Conservation (phyloP, 1,140 invertebrate species). For the Drosophila orosa region DNA sequence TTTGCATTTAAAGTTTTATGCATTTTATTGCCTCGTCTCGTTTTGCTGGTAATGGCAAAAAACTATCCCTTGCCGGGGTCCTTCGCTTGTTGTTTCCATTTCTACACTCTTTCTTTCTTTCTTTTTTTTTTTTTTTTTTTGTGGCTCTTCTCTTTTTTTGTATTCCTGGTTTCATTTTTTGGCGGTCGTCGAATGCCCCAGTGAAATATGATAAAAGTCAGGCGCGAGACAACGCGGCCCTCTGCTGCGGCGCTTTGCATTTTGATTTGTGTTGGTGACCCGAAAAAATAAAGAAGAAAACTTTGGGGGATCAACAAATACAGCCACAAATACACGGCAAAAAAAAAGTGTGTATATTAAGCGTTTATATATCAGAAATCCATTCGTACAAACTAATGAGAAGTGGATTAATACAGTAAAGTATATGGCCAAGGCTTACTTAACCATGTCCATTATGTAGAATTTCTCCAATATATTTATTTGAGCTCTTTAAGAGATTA, state of each 20-base stretch:
- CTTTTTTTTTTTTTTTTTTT: background rate
- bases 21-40: slow-evolving; percentile 54
- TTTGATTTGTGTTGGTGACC: slow-evolving; percentile 81
- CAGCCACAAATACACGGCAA: background rate
- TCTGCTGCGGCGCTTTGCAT: slow-evolving; percentile 58
- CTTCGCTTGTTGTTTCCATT: slow-evolving; percentile 42
- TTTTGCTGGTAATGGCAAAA: slow-evolving; percentile 41
- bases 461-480: background rate
- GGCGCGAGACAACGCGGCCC: slow-evolving; percentile 29
- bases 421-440: background rate
- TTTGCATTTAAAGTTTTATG: slow-evolving; percentile 74
- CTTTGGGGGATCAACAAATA: slow-evolving; percentile 12
- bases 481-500: background rate
- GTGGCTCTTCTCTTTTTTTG: background rate
- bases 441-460: background rate
- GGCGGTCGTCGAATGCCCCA: slow-evolving; percentile 64
- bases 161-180: slow-evolving; percentile 22
- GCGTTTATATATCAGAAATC: background rate
- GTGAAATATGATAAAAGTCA: slow-evolving; percentile 79
- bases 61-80: slow-evolving; percentile 35
- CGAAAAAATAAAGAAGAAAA: slow-evolving; percentile 40
- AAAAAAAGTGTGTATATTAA: background rate
- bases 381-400: background rate
- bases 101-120: slow-evolving; percentile 18
- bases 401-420: background rate